Evolutionary conservation across 2,113 vertebrate genomes (phyloP), one percentile per base, ranked within the genome.

Genomic region (Platichthys flesus): DNA sequence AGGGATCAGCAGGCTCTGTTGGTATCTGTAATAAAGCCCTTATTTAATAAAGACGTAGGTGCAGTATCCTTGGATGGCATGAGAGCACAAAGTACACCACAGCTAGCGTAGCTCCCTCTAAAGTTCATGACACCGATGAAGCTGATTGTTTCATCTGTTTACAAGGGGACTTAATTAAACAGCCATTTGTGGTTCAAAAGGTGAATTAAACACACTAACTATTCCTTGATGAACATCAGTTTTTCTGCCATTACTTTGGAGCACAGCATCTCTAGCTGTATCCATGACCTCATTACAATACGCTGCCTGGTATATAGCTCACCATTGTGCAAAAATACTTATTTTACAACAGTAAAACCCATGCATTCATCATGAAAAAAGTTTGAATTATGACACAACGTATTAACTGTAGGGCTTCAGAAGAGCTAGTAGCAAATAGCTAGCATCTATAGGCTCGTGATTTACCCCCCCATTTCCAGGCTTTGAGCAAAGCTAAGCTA

Each of bases 11-110:
- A 68, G 77, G 54, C 76, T 81, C 62, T 62, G 16, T 59, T 68
- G 73, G 61, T 68, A 78, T 82, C 74, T 72, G 56, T 62, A 84
- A 77, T 52, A 81, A 77, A 87, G 62, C 51, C 40, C 65, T 67
- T 20, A 68, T 47, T 51, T 59, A 79, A 59, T 78, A 84, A 23
- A 71, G 52, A 73, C 37, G 26, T 35, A 60, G 7, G 2, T 60
- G 26, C 57, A 37, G 28, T 60, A 35, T 60, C 26, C 28, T 35
- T 60, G 57, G 57, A 31, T 31, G 57, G 57, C 26, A 31, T n/a
- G 5, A n/a, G 58, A 35, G 58, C 58, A 60, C 26, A 20, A n/a
- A 60, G 28, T 7, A 60, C 3, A 37, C 0, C 24, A 15, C 4
- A 20, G 58, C 9, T 8, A 37, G 8, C 18, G 15, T 18, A 24